Evolutionary conservation across 2,888 invertebrate genomes (phyloP).

Genomic region (Euzophera pinguis): DNA sequence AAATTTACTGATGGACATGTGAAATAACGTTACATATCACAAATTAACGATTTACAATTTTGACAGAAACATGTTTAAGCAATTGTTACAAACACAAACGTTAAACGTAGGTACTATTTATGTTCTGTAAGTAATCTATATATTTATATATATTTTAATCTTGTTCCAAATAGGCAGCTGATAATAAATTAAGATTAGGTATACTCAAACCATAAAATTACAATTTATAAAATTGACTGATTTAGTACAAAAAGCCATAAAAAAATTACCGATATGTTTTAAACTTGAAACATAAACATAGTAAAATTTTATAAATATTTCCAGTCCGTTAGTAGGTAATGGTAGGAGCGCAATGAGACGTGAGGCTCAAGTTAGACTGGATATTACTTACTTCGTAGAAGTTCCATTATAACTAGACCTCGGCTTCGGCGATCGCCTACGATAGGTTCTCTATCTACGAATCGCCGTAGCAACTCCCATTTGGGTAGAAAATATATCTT

Average conservation of each 20-base stretch:
- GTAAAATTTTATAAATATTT: neutral
- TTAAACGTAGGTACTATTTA: too few relatives aligned
- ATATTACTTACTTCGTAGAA: neutral
- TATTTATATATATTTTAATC: too few relatives aligned
- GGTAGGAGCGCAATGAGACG: neutral
- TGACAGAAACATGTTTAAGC: too few relatives aligned
- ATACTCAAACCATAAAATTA: too few relatives aligned
- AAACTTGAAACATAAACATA: neutral
- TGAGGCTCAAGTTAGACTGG: neutral
- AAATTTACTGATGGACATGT: too few relatives aligned
- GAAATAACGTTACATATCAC: too few relatives aligned
- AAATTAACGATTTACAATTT: too few relatives aligned
- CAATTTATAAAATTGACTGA: neutral
- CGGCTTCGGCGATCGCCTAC: constrained; percentile 5
- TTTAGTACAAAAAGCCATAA: neutral
- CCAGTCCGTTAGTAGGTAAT: neutral
- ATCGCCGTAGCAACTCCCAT: constrained; percentile 12
- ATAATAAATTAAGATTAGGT: neutral
- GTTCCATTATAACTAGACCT: constrained; percentile 1
- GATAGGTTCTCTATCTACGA: constrained; percentile 14
- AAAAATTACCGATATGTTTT: neutral
- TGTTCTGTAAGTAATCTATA: too few relatives aligned
- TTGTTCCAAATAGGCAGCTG: too few relatives aligned
- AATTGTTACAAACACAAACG: too few relatives aligned
- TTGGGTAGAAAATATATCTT: constrained; percentile 10